A percentile compares a stretch with the other conserved stretches of the same genome.
phyloP scores from a whole-genome alignment of 2,113 vertebrate species.

The Myodes glareolus region DNA sequence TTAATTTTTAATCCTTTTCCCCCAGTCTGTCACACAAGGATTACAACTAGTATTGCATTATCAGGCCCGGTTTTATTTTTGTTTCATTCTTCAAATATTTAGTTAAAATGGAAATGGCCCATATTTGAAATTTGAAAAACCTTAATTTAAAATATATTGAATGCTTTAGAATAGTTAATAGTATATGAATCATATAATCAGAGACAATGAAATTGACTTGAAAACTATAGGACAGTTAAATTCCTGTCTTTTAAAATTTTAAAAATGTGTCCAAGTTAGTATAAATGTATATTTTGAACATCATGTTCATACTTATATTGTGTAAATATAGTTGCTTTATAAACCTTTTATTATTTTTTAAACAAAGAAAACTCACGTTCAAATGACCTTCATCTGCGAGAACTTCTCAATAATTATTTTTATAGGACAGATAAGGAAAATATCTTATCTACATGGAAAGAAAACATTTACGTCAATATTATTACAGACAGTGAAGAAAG shows the following conservation, averaged over 20 bases:
- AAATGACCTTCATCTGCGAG: neutral
- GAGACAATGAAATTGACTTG: neutral
- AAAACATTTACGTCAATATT: neutral
- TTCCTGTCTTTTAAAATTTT: neutral
- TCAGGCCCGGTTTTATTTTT: neutral
- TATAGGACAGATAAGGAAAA: neutral
- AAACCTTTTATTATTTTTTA: neutral
- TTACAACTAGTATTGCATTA: neutral
- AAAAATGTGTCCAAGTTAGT: neutral
- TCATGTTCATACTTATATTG: neutral
- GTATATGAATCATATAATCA: neutral
- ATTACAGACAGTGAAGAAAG: neutral
- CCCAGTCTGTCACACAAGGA: neutral
- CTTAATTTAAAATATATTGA: neutral
- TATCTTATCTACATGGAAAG: neutral
- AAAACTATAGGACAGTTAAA: neutral
- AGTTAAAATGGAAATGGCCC: neutral
- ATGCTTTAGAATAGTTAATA: neutral
- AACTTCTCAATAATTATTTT: neutral
- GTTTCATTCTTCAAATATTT: neutral
- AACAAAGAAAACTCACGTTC: neutral
- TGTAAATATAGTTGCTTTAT: neutral
- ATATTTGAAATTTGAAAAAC: neutral
- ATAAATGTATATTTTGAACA: neutral
- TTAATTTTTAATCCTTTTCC: neutral